These are phyloP conservation scores for Camponotus pennsylvanicus DNA, from an alignment of 1,140 invertebrate species.

Conservation along the genomic window DNA sequence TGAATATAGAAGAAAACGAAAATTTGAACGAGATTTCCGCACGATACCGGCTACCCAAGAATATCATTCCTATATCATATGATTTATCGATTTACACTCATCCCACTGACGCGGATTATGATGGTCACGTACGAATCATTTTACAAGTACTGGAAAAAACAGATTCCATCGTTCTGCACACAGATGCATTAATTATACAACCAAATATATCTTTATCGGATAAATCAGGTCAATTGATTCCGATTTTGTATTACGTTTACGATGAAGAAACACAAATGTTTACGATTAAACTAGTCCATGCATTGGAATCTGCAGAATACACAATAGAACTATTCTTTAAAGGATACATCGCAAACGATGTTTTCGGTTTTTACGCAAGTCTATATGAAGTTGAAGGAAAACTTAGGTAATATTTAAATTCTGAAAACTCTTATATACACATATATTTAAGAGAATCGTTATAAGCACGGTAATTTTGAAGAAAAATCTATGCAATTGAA, in stretches of 20 bases:
- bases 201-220: slow-evolving; percentile 37
- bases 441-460: background rate
- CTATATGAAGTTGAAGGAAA: slow-evolving; percentile 83
- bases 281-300: slow-evolving; percentile 40
- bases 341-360: slow-evolving; percentile 83
- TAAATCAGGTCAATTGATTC: slow-evolving; percentile 4
- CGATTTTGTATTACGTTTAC: slow-evolving; percentile 53
- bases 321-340: slow-evolving; percentile 67
- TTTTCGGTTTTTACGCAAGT: slow-evolving; percentile 88
- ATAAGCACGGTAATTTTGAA: background rate
- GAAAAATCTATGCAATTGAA: background rate
- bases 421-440: background rate
- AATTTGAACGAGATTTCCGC: background rate
- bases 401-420: slow-evolving; percentile 62
- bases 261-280: slow-evolving; percentile 74
- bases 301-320: slow-evolving; percentile 66
- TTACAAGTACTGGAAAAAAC: slow-evolving; percentile 57
- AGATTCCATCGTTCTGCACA: slow-evolving; percentile 68
- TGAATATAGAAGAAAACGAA: background rate
- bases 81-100: slow-evolving; percentile 68
- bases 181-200: slow-evolving; percentile 64
- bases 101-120: slow-evolving; percentile 68
- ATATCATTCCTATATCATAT: slow-evolving; percentile 70
- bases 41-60: slow-evolving; percentile 72
- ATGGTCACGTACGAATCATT: slow-evolving; percentile 66